Conservation (phyloP, 1,140 invertebrate genomes). For the Panagrolaimus sp. region DNA sequence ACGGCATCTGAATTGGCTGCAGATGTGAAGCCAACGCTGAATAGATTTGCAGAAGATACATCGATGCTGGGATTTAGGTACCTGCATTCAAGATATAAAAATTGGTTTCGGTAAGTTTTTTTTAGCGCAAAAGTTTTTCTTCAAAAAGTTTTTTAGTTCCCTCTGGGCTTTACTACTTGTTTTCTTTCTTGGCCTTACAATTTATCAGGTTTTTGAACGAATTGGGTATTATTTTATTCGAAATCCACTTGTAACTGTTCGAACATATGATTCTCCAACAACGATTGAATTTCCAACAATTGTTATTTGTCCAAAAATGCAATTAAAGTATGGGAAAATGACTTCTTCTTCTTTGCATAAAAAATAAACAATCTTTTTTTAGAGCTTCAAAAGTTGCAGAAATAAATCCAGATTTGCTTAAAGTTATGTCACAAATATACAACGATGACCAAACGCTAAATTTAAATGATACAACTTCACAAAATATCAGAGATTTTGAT, state of each 20-base stretch:
- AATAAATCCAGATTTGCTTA: constrained; percentile 27
- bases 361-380: constrained; percentile 17
- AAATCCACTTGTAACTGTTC: constrained; percentile 34
- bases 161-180: constrained; percentile 37
- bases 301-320: constrained; percentile 43
- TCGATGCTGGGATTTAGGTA: constrained; percentile 38
- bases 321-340: constrained; percentile 29
- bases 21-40: constrained; percentile 16
- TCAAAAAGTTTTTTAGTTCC: constrained; percentile 20
- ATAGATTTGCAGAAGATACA: constrained; percentile 34
- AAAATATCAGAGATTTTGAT: background rate
- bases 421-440: constrained; percentile 24
- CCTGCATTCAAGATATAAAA: constrained; percentile 36
- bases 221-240: constrained; percentile 41
- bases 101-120: constrained; percentile 32
- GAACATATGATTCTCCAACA: constrained; percentile 36
- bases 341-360: background rate
- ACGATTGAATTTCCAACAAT: constrained; percentile 34
- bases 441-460: constrained; percentile 26
- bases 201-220: constrained; percentile 45
- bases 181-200: constrained; percentile 39
- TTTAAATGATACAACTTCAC: background rate
- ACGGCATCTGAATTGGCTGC: background rate
- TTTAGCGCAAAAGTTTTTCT: too few relatives aligned
- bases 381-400: constrained; percentile 38